These are phyloP conservation scores for Luidia sarsii DNA, from an alignment of 53 echinoderm and acorn worm species.

Conservation along the genomic window DNA sequence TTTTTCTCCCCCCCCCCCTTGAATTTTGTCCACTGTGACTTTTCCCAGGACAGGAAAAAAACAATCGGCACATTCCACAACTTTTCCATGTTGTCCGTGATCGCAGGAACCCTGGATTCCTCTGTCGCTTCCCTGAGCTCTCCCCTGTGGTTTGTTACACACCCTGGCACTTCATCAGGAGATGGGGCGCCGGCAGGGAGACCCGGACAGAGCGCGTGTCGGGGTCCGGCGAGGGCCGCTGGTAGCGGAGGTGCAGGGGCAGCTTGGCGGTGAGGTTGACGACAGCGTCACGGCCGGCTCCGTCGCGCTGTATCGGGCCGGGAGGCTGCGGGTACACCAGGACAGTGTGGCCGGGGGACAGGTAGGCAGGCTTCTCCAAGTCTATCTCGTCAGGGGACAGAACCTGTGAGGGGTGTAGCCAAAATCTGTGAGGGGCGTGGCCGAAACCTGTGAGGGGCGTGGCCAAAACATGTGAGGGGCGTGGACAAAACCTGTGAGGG, in stretches of 20 bases:
- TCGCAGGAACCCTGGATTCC: no score
- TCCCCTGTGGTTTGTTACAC: background rate
- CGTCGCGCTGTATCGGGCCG: background rate
- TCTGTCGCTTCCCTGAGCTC: no score
- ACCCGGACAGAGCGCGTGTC: slow-evolving; percentile 17
- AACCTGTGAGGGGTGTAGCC: slow-evolving; percentile 62
- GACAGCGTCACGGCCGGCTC: slow-evolving; percentile 9
- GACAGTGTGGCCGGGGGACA: slow-evolving; percentile 64
- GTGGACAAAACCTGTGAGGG: slow-evolving; percentile 55
- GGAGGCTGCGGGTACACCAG: slow-evolving; percentile 49
- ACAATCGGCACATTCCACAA: no score
- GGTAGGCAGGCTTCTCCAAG: slow-evolving; percentile 71
- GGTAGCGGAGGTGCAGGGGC: slow-evolving; percentile 72
- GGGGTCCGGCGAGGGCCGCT: slow-evolving; percentile 59
- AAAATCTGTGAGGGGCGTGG: slow-evolving; percentile 65
- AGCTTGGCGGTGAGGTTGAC: slow-evolving; percentile 51
- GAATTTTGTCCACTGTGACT: no score
- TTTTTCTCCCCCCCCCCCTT: no score
- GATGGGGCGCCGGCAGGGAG: slow-evolving; percentile 27
- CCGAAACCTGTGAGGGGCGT: slow-evolving; percentile 51
- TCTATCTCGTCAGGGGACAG: slow-evolving; percentile 69
- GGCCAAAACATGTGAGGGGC: slow-evolving; percentile 67
- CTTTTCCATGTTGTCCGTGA: no score
- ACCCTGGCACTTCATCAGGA: slow-evolving; percentile 50
- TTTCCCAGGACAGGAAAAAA: no score